Conservation (phyloP, 2,888 invertebrate species). For the Amphipoea lucens region DNA sequence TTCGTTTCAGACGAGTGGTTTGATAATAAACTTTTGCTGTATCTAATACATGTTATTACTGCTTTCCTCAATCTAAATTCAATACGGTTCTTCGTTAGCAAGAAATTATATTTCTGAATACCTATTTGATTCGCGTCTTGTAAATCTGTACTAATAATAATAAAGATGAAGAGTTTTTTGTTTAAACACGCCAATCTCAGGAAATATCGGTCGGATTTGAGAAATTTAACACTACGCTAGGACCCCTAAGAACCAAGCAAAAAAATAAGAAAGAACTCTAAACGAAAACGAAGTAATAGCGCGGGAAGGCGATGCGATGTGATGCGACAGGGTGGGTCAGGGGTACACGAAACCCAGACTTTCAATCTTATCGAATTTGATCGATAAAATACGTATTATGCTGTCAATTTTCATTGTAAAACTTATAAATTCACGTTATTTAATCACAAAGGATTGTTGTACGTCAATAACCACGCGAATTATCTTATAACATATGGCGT, state of each 20-base stretch:
- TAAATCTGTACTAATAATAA: slow-evolving; percentile 17
- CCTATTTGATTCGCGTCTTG: slow-evolving; percentile 34
- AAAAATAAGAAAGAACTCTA: too few species aligned
- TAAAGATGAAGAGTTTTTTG: background rate
- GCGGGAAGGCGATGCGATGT: background rate
- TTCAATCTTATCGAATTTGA: slow-evolving; percentile 1
- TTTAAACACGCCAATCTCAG: background rate
- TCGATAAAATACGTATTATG: slow-evolving; percentile 27
- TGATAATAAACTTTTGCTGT: slow-evolving; percentile 41
- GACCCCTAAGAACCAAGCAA: too few species aligned
- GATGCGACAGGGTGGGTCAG: background rate
- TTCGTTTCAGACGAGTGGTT: slow-evolving; percentile 39
- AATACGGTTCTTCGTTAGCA: slow-evolving; percentile 26
- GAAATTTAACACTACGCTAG: too few species aligned
- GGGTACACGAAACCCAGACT: too few species aligned
- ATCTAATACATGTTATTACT: slow-evolving; percentile 40
- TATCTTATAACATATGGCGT: slow-evolving; percentile 81
- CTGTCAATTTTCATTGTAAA: slow-evolving; percentile 17
- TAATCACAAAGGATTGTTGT: slow-evolving; percentile 13
- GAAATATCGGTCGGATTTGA: background rate
- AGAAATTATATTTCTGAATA: slow-evolving; percentile 31
- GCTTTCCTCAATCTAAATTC: slow-evolving; percentile 37
- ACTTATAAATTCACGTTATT: slow-evolving; percentile 22
- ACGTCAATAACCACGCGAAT: slow-evolving; percentile 57
- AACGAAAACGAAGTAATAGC: background rate